Evolutionary conservation across 2,113 vertebrate genomes (phyloP), one percentile per base, ranked within the genome.

Genomic region (Chroicocephalus ridibundus): DNA sequence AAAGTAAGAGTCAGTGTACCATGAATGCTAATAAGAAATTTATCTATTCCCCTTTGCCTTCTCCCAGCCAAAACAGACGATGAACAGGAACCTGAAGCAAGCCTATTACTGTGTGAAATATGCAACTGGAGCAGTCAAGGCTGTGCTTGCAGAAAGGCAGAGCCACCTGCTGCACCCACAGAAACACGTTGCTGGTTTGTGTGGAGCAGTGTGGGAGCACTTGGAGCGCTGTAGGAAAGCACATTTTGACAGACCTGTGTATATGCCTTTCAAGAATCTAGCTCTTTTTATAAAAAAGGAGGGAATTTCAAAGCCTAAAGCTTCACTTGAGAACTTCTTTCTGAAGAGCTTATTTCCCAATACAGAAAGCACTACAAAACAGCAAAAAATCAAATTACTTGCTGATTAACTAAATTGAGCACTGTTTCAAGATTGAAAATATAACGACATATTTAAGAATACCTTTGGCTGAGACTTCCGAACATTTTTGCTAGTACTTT

Each of bases 1-100:
- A 99, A 98, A 99, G 99, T 99, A 99, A 99, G 99, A 98, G 92
- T 83, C 92, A 74, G 87, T 95, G 84, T 87, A 71, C 81, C 55
- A 20, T 89, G 82, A 93, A 85, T 91, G 74, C 87, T 82, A 71
- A 38, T 58, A 61, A 62, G 82, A 91, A 91, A 91, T 65, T 12
- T 57, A 78, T 69, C 26, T 94, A n/a, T 86, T 91, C 55, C 84
- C 65, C 36, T 78, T 66, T 82, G 70, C 70, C 54, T 93, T 93
- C n/a, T 91, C 47, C 15, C 51, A 66, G 75, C 49, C 46, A 31
- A 69, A 93, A 46, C 42, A 49, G 82, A n/a, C 19, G 5, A 32
- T 27, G 61, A 82, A 62, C 81, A 88, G 80, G 57, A 94, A 78
- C n/a, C 44, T 75, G 83, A 61, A 57, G 81, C 47, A 87, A 92